Conservation (phyloP, 2,888 invertebrate species). For the Caenorhabditis japonica region DNA sequence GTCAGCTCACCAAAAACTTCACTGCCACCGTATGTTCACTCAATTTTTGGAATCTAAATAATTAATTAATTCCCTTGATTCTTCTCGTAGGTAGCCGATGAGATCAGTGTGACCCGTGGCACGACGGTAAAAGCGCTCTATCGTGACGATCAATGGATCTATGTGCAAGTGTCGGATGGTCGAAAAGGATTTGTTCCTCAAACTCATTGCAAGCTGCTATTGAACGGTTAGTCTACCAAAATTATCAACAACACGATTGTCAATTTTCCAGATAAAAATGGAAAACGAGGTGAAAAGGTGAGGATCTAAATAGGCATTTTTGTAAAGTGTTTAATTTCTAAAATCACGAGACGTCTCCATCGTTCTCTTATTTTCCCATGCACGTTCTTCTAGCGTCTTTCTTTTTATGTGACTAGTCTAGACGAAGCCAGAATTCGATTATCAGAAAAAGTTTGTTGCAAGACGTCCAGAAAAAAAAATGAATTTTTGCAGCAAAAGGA, state of each 20-base stretch:
- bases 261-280: not conserved
- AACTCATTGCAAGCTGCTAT: conserved; percentile 41
- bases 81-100: conserved; percentile 45
- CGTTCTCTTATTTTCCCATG: too few relatives aligned
- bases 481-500: too few relatives aligned
- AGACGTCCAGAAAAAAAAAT: too few relatives aligned
- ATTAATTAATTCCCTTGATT: not conserved
- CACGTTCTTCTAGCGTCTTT: too few relatives aligned
- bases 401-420: too few relatives aligned
- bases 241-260: not conserved
- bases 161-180: conserved; percentile 56
- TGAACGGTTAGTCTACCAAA: conserved; percentile 12
- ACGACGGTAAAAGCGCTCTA: conserved; percentile 54
- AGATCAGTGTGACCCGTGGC: conserved; percentile 47
- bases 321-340: too few relatives aligned
- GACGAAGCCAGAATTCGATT: too few relatives aligned
- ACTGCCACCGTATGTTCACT: conserved; percentile 37
- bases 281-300: conserved; percentile 11
- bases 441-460: too few relatives aligned
- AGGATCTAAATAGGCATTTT: too few relatives aligned
- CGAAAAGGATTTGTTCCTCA: conserved; percentile 58
- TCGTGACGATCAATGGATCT: conserved; percentile 63
- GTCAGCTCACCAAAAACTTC: conserved; percentile 51
- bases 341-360: too few relatives aligned
- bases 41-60: not conserved